Percentiles rank a stretch among this genome's conserved stretches.
Conservation (phyloP, 1,140 invertebrate species). For the Zaprionus taronus region DNA sequence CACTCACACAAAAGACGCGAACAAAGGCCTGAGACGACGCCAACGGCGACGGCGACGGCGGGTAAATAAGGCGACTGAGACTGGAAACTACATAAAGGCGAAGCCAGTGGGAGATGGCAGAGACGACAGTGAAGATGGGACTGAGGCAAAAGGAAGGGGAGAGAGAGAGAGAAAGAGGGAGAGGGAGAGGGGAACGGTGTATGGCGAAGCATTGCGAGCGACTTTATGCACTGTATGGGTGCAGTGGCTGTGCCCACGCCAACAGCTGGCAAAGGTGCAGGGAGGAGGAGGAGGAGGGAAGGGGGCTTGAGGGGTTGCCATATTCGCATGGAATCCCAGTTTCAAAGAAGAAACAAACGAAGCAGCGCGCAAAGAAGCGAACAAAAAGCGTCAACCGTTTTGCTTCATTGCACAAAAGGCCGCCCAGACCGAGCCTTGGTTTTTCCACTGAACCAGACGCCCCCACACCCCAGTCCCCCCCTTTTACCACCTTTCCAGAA, state of each 20-base stretch:
- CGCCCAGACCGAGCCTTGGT: constrained; percentile 28
- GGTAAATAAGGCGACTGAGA: constrained; percentile 36
- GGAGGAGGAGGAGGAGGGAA: neutral
- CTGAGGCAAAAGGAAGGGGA: neutral
- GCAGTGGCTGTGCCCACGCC: constrained; percentile 14
- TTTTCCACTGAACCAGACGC: constrained; percentile 26
- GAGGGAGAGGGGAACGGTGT: neutral
- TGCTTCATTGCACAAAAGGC: constrained; percentile 78
- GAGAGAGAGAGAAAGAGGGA: neutral
- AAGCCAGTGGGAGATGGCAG: neutral
- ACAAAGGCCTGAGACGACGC: constrained; percentile 12
- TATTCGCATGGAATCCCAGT: constrained; percentile 27
- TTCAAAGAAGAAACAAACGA: constrained; percentile 50
- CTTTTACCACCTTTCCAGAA: neutral
- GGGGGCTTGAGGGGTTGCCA: neutral
- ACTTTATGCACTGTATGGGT: constrained; percentile 32
- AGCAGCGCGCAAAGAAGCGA: constrained; percentile 36
- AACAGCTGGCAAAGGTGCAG: neutral
- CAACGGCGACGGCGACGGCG: neutral
- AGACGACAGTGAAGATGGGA: neutral
- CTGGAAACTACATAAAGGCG: constrained; percentile 34
- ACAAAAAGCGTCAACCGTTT: constrained; percentile 52
- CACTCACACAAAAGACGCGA: constrained; percentile 31
- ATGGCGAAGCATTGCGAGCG: neutral
- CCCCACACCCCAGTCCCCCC: neutral